Percentiles rank a stretch among this genome's conserved stretches.
Evolutionary conservation across 2,113 vertebrate genomes (phyloP).

Genomic region (Oophaga pumilio): DNA sequence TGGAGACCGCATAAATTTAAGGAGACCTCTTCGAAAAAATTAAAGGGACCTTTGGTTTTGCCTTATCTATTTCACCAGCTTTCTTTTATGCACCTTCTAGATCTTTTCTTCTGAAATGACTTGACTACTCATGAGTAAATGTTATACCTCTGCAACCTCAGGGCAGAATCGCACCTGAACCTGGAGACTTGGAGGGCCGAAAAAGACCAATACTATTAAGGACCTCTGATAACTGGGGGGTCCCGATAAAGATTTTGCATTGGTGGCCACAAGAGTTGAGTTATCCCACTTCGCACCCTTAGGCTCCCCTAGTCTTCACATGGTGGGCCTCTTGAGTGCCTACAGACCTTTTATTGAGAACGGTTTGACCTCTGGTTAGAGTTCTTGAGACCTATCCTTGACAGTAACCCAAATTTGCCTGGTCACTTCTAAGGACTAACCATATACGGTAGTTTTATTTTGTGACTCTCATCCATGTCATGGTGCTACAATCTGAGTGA

Average conservation of each 20-base stretch:
- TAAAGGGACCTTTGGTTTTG: background rate
- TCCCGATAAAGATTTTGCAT: too few relatives aligned
- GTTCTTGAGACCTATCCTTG: background rate
- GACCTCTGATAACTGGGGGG: too few relatives aligned
- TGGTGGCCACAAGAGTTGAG: too few relatives aligned
- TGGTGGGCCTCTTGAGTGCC: background rate
- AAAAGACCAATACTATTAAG: too few relatives aligned
- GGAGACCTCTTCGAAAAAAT: background rate
- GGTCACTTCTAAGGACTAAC: background rate
- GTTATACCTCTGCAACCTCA: background rate
- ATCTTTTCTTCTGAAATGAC: background rate
- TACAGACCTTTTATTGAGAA: background rate
- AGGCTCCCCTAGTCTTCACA: background rate
- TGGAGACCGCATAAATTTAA: background rate
- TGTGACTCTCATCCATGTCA: background rate
- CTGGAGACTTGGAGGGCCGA: too few relatives aligned
- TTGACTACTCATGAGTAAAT: background rate
- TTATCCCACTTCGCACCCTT: background rate
- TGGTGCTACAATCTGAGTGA: background rate
- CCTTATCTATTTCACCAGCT: background rate
- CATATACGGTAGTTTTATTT: background rate
- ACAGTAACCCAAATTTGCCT: background rate
- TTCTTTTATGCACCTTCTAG: background rate
- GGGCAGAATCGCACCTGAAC: too few relatives aligned
- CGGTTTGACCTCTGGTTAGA: background rate